Percentiles rank a stretch among this genome's conserved stretches.
Evolutionary conservation across 2,113 vertebrate species (phyloP).

Genomic region (Corvus hawaiiensis): DNA sequence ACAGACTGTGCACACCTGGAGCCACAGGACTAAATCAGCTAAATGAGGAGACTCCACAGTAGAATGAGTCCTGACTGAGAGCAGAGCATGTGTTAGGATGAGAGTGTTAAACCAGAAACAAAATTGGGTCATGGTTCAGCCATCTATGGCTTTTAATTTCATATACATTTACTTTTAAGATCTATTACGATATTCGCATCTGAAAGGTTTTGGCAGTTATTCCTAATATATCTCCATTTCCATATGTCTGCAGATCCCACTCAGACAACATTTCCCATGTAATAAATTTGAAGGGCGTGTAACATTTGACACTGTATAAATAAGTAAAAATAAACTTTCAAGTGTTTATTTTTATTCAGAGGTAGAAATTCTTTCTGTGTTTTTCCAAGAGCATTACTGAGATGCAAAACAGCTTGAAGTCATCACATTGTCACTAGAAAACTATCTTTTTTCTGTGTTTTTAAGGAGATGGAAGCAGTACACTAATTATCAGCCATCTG

Average conservation of each 20-base stretch:
- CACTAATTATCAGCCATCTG: slow-evolving; percentile 46
- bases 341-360: not conserved
- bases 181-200: not conserved
- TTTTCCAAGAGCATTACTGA: not conserved
- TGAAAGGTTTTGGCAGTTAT: not conserved
- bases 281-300: not conserved
- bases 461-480: not conserved
- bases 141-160: not conserved
- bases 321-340: not conserved
- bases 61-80: rapidly evolving
- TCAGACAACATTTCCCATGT: not conserved
- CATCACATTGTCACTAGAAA: not conserved
- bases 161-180: not conserved
- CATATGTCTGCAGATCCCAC: not conserved
- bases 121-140: not conserved
- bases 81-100: not conserved
- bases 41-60: not conserved
- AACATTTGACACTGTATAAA: not conserved
- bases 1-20: rapidly evolving
- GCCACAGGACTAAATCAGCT: rapidly evolving
- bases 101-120: not conserved
- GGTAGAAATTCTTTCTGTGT: not conserved
- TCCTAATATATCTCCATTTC: not conserved
- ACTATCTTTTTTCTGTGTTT: not conserved
- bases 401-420: slow-evolving; percentile 18